Evolutionary conservation across 2,113 vertebrate species (phyloP), one percentile per base, ranked within the genome.

Genomic region (Heptranchias perlo): DNA sequence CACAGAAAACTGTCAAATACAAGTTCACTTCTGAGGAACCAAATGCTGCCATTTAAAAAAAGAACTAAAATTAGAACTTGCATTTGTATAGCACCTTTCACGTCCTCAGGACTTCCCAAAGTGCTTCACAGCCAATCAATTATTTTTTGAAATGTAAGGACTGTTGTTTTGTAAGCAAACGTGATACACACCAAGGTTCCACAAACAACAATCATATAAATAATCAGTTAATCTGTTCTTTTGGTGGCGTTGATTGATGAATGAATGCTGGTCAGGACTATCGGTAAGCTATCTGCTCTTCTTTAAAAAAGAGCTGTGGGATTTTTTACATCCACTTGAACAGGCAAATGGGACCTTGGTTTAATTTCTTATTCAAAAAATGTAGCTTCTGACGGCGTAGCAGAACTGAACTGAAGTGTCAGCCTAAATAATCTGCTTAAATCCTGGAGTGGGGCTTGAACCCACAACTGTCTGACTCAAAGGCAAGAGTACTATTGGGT

Each of bases 1-100:
- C 86, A 89, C 35, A 62, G 58, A 18, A 61, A 92, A 92, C n/a
- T 92, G 54, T 92, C 89, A 92, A 92, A 14, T 61, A n/a, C 89
- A 31, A 92, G 39, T 35, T 92, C 54, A 92, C 5, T 89, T 92
- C 58, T 58, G 16, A 62, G 58, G 18, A 92, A 62, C 16, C 21
- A 92, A 92, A n/a, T n/a, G 16, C 31, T 62, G 54, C 13, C 54
- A 62, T 11, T 92, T 92, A 14, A 25, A n/a, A 62, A 18, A 31
- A 92, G 54, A 21, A 86, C 13, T 65, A 14, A 65, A 39, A 10
- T 76, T 39, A 92, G 87, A 61, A 92, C 31, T 76, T 76, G 73
- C 35, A n/a, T 28, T 10, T 5, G 6, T 8, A n/a, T n/a, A n/a
- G n/a, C n/a, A n/a, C 14, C 89, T 92, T 92, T 92, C 89, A 92